phyloP scores from a whole-genome alignment of 2,888 invertebrate species.

The Erebia epiphron region DNA sequence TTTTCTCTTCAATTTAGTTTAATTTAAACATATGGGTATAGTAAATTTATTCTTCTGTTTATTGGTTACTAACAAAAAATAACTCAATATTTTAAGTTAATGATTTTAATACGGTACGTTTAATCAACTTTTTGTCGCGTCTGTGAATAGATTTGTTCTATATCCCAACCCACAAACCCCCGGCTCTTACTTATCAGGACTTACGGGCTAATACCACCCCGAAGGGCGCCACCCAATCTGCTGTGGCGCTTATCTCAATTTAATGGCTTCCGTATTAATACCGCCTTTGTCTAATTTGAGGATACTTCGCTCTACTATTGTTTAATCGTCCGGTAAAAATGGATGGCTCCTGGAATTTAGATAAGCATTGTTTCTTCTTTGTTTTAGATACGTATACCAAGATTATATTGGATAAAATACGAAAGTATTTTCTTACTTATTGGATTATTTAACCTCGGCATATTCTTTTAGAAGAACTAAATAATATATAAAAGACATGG shows the following conservation, averaged over 20 bases:
- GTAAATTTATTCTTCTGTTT: background rate
- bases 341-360: slow-evolving; percentile 53
- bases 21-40: no score
- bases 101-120: background rate
- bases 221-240: slow-evolving; percentile 80
- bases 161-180: slow-evolving; percentile 62
- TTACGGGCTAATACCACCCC: slow-evolving; percentile 76
- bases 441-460: background rate
- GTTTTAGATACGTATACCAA: slow-evolving; percentile 6
- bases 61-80: no score
- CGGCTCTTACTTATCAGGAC: slow-evolving; percentile 77
- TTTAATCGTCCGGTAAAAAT: slow-evolving; percentile 76
- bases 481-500: no score
- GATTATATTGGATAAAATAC: background rate
- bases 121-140: slow-evolving; percentile 16
- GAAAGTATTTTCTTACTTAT: slow-evolving; percentile 5
- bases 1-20: no score
- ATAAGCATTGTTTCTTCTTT: slow-evolving; percentile 29
- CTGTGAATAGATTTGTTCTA: slow-evolving; percentile 52
- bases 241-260: slow-evolving; percentile 80
- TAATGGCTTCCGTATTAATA: slow-evolving; percentile 82
- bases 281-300: slow-evolving; percentile 80
- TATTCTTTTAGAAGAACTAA: no score
- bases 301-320: slow-evolving; percentile 64
- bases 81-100: background rate